Conservation (phyloP, 2,888 invertebrate genomes). For the Hofmannophila pseudospretella region DNA sequence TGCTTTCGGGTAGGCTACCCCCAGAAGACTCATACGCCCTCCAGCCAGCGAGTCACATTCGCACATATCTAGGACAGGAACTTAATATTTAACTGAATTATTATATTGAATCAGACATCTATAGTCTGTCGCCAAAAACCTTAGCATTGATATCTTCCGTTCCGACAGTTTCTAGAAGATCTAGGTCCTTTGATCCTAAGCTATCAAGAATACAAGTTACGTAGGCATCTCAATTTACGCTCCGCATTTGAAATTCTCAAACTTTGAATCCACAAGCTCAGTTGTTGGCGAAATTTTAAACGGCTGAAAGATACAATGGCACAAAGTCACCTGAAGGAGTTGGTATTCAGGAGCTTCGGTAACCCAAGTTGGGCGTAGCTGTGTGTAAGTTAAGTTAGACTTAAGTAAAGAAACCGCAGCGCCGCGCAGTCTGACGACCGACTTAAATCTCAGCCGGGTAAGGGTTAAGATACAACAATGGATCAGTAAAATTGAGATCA, state of each 20-base stretch:
- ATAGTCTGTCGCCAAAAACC: too few species aligned
- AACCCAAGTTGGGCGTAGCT: constrained; percentile 63
- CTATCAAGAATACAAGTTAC: not conserved
- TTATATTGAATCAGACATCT: too few species aligned
- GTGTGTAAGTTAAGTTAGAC: constrained; percentile 60
- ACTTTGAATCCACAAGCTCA: constrained; percentile 54
- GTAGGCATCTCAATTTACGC: constrained; percentile 18
- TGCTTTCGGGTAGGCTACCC: too few species aligned
- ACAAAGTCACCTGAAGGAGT: constrained; percentile 65
- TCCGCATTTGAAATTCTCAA: constrained; percentile 48
- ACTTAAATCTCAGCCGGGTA: constrained; percentile 57
- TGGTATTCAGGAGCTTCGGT: constrained; percentile 58
- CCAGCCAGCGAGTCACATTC: too few species aligned
- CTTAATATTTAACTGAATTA: too few species aligned
- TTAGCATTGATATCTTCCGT: too few species aligned
- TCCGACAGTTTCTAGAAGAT: too few species aligned
- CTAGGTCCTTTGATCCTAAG: not conserved
- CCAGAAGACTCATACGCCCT: too few species aligned
- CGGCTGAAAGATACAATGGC: constrained; percentile 35
- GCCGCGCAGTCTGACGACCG: constrained; percentile 60
- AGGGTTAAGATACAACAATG: constrained; percentile 34
- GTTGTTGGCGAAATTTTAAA: constrained; percentile 53
- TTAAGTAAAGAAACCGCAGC: constrained; percentile 70
- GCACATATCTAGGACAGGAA: too few species aligned
- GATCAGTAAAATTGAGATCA: too few species aligned